Conservation (phyloP, 2,797 vertebrate genomes). For the Cygnus olor region DNA sequence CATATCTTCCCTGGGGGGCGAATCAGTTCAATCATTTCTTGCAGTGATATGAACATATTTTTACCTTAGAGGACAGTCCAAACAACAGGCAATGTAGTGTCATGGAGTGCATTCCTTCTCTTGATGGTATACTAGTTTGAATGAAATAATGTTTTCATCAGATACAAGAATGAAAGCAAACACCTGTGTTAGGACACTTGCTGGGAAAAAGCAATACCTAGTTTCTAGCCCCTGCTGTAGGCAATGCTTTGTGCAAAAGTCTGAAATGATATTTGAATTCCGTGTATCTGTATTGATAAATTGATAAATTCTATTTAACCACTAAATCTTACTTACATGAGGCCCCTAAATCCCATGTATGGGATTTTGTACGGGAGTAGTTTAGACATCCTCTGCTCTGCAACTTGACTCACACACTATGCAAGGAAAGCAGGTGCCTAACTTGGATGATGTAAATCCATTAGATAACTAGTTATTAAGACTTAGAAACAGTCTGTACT, state of each 20-base stretch:
- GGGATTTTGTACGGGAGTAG: background rate
- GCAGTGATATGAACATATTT: background rate
- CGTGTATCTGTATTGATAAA: background rate
- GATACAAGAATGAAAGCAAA: background rate
- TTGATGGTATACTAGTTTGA: background rate
- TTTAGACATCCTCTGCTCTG: background rate
- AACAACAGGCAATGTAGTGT: background rate
- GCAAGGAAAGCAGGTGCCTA: background rate
- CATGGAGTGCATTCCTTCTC: background rate
- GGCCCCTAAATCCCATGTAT: background rate
- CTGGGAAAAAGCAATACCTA: background rate
- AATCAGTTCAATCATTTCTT: background rate
- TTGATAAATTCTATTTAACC: background rate
- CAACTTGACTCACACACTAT: accelerated
- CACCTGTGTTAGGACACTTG: background rate
- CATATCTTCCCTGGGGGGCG: background rate
- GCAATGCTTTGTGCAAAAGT: background rate
- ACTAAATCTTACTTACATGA: background rate
- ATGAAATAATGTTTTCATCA: background rate
- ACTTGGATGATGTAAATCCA: background rate
- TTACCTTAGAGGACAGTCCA: background rate
- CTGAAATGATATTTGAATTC: background rate
- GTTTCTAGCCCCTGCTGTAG: background rate
- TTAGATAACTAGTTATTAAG: background rate
- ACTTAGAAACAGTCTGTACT: background rate